These are phyloP conservation scores for Drosophila subpulchrella DNA, from an alignment of 1,140 invertebrate species.

Conservation along the genomic window DNA sequence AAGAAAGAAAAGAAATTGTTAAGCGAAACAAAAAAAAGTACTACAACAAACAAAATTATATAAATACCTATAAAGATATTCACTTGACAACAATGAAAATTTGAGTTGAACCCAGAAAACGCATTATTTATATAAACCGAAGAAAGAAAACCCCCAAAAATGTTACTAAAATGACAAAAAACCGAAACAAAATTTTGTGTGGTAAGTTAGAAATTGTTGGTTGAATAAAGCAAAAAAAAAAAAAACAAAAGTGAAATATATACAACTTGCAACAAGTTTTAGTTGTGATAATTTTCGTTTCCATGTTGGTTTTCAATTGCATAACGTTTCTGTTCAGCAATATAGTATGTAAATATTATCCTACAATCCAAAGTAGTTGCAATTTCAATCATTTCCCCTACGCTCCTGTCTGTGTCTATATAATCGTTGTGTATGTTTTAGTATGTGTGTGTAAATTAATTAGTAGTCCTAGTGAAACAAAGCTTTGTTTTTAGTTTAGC, in stretches of 20 bases:
- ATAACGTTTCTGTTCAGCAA: constrained; percentile 64
- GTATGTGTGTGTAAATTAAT: constrained; percentile 33
- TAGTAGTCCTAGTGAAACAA: constrained; percentile 10
- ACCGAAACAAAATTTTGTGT: constrained; percentile 84
- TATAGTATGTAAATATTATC: constrained; percentile 53
- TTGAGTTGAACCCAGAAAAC: constrained; percentile 53
- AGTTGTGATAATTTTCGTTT: constrained; percentile 49
- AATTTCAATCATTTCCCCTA: constrained; percentile 48
- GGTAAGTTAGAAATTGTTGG: constrained; percentile 84
- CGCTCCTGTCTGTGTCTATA: constrained; percentile 43
- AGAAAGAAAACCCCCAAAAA: constrained; percentile 56
- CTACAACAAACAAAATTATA: constrained; percentile 71
- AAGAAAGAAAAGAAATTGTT: constrained; percentile 69
- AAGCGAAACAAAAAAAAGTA: constrained; percentile 60
- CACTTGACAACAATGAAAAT: constrained; percentile 68
- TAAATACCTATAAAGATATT: constrained; percentile 76
- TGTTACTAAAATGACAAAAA: constrained; percentile 64
- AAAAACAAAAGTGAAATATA: constrained; percentile 32
- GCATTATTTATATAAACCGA: constrained; percentile 75
- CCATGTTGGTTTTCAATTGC: constrained; percentile 76
- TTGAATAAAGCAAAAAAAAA: constrained; percentile 60
- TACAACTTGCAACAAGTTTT: constrained; percentile 49
- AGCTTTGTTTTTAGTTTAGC: constrained; percentile 18
- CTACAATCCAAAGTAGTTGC: constrained; percentile 55
- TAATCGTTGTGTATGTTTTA: constrained; percentile 29